phyloP scores from a whole-genome alignment of 2,797 vertebrate species.

The Todus mexicanus region DNA sequence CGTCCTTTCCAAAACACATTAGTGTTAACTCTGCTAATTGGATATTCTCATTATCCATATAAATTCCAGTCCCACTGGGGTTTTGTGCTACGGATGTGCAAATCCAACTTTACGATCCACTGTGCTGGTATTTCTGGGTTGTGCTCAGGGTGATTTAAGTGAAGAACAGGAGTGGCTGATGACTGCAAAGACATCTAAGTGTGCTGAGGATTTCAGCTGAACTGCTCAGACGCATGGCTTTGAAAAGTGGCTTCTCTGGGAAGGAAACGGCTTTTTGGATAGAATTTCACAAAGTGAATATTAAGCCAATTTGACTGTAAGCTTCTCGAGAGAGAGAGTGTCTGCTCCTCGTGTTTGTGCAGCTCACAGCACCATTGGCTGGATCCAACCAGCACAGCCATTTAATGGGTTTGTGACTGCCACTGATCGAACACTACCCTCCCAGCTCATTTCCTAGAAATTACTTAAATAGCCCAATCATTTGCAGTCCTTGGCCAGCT shows the following conservation, averaged over 20 bases:
- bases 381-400: background rate
- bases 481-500: background rate
- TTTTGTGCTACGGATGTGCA: background rate
- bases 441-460: constrained; percentile 6
- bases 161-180: constrained; percentile 1
- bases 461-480: background rate
- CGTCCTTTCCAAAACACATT: background rate
- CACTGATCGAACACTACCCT: constrained; percentile 1
- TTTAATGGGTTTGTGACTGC: background rate
- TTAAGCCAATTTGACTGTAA: background rate
- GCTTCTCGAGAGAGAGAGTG: background rate
- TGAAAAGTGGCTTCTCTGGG: background rate
- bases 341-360: background rate
- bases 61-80: background rate
- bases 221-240: background rate
- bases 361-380: background rate
- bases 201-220: background rate
- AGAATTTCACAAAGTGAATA: background rate
- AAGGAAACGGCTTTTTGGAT: background rate
- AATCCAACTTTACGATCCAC: background rate
- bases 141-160: background rate
- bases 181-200: background rate
- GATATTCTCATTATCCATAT: background rate
- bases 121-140: background rate
- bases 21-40: constrained; percentile 5